Conservation (phyloP, 2,113 vertebrate species). For the Toxotes jaculatrix region DNA sequence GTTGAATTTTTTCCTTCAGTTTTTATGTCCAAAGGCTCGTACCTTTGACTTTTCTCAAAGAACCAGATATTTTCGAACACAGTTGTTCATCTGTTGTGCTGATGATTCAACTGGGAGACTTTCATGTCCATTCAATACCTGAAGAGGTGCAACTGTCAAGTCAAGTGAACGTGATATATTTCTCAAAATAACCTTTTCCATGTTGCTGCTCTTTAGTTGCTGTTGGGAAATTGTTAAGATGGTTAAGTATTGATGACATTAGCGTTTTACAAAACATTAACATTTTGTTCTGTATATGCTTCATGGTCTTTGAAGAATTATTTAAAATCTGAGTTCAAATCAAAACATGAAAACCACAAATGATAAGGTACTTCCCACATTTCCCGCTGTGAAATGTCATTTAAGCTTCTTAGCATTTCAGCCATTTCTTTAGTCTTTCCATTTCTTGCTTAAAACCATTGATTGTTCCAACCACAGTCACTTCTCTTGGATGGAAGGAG, state of each 20-base stretch:
- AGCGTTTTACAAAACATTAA: no score
- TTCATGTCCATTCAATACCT: neutral
- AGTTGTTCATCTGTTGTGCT: neutral
- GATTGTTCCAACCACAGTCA: neutral
- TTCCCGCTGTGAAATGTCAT: neutral
- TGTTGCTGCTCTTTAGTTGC: neutral
- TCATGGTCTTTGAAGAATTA: neutral
- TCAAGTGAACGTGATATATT: neutral
- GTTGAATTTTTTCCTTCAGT: neutral
- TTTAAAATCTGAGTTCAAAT: neutral
- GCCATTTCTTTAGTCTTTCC: neutral
- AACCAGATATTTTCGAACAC: neutral
- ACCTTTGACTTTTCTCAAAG: neutral
- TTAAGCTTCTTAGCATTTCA: neutral
- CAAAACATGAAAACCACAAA: neutral
- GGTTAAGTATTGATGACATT: no score
- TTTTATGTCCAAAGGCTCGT: neutral
- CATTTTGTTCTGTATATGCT: neutral
- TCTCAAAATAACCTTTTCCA: neutral
- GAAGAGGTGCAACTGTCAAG: neutral
- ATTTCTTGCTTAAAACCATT: neutral
- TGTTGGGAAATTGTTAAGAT: neutral
- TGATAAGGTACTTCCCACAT: neutral
- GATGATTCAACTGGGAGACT: neutral
- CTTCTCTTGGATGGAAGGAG: constrained; percentile 4